Evolutionary conservation across 2,888 invertebrate species (phyloP), one percentile per base, ranked within the genome.

Genomic region (Graphium colonna): DNA sequence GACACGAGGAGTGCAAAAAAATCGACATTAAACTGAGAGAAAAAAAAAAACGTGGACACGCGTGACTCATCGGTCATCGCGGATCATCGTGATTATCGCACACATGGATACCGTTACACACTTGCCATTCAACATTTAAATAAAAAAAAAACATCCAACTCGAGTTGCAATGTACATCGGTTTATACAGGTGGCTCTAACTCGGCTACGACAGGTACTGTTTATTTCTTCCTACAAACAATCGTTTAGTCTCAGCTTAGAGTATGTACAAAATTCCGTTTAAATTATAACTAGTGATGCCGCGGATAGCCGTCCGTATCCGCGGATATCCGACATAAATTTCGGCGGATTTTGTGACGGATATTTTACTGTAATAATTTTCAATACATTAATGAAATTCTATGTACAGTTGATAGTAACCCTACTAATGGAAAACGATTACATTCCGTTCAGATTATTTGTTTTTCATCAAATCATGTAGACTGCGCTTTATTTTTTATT

Each of bases 1-100:
- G 31, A 31, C 31, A 31, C 31, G 31, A 36, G 13, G 36, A 12
- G 9, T 36, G 36, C 36, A 36, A 36, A 36, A 36, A 36, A 9
- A 10, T n/a, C 7, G 7, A 36, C 36, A 69, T 58, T 57, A 63
- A 52, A n/a, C 21, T 3, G 21, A 21, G 21, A n/a, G n/a, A n/a
- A 33, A n/a, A 13, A 48, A 40, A 51, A 50, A 44, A 17, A 7
- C 39, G 44, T 44, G 8, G 31, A 51, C 21, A 51, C 33, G 44
- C 44, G 44, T 51, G 51, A 51, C 51, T 51, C 51, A 51, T 51
- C 38, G 43, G 38, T 43, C 51, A 43, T 44, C 12, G 44, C 51
- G 38, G 28, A 51, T 36, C 36, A 39, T 39, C 51, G 51, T 51
- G 44, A 44, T 51, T 39, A 51, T 42, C 39, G 44, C 38, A 31